Percentiles rank a stretch among this genome's conserved stretches.
Conservation (phyloP, 2,797 vertebrate species). For the Psittacula echo region DNA sequence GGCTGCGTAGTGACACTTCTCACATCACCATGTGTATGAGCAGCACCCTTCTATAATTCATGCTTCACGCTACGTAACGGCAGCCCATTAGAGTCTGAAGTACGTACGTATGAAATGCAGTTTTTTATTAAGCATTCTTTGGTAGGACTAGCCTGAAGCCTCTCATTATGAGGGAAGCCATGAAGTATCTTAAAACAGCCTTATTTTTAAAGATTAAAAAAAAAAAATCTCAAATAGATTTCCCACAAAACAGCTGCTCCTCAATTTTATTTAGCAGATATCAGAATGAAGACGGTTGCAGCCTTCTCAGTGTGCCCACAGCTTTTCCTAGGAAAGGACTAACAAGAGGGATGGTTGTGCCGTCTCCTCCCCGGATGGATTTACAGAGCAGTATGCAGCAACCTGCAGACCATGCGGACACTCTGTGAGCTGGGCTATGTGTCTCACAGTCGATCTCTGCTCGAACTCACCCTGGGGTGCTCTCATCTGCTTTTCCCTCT, state of each 20-base stretch:
- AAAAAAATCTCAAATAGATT: background rate
- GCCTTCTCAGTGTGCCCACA: conserved; percentile 3
- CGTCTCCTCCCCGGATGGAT: accelerated
- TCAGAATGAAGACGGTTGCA: background rate
- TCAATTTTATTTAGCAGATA: conserved; percentile 46
- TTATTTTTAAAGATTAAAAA: background rate
- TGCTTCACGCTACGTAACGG: background rate
- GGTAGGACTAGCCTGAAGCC: background rate
- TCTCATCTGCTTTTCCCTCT: conserved; percentile 35
- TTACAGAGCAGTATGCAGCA: background rate
- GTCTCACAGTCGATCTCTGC: background rate
- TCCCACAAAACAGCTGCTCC: conserved; percentile 45
- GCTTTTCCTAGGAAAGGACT: background rate
- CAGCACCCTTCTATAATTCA: background rate
- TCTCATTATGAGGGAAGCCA: background rate
- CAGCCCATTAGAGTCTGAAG: background rate
- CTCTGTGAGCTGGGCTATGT: background rate
- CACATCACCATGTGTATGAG: accelerated
- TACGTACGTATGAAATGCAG: background rate
- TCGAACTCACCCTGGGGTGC: background rate
- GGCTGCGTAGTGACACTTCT: background rate
- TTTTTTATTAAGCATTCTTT: background rate
- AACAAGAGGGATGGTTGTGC: background rate
- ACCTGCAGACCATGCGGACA: background rate
- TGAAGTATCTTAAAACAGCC: background rate